Conservation (phyloP, 2,113 vertebrate genomes). For the Eira barbara region DNA sequence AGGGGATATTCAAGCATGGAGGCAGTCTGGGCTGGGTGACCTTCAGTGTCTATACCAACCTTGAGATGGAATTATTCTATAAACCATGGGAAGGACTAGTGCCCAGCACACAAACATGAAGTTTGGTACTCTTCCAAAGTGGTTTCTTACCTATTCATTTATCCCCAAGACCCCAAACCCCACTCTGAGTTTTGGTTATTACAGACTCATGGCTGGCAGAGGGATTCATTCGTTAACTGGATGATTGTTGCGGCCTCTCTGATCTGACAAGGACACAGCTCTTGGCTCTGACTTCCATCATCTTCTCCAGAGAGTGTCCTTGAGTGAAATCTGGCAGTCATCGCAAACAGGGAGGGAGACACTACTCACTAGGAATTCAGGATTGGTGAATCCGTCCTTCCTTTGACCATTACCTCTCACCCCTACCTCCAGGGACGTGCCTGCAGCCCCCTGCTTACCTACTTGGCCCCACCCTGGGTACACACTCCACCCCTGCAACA, state of each 20-base stretch:
- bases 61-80: background rate
- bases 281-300: conserved; percentile 48
- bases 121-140: background rate
- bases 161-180: background rate
- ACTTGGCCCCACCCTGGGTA: background rate
- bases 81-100: background rate
- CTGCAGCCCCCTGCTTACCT: conserved; percentile 1
- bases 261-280: conserved; percentile 27
- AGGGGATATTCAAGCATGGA: background rate
- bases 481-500: background rate
- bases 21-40: background rate
- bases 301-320: background rate
- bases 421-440: background rate
- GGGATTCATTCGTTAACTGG: conserved; percentile 14
- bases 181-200: background rate
- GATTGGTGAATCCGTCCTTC: background rate
- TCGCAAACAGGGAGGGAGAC: background rate
- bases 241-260: background rate
- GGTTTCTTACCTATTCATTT: conserved; percentile 39
- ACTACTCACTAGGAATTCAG: background rate
- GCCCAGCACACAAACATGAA: background rate
- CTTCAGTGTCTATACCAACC: background rate
- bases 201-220: background rate
- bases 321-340: conserved; percentile 38
- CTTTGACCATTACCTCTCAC: background rate